Conservation (phyloP, 2,113 vertebrate genomes). For the Maccullochella peelii region DNA sequence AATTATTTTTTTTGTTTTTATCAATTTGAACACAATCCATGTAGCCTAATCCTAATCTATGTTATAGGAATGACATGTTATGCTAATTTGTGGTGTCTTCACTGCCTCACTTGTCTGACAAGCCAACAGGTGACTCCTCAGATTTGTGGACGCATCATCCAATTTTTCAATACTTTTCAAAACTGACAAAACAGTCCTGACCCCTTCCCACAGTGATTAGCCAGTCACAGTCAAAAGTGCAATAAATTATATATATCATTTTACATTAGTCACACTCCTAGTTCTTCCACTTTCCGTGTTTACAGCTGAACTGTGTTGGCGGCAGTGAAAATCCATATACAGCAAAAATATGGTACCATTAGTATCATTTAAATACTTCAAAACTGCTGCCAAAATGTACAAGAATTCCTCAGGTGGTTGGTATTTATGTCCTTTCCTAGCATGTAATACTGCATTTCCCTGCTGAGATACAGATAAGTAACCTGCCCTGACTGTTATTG, state of each 20-base stretch:
- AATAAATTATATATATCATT: neutral
- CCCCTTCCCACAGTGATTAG: neutral
- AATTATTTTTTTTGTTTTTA: no score
- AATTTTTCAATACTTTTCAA: no score
- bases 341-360: neutral
- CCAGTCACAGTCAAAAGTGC: neutral
- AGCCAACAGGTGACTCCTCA: neutral
- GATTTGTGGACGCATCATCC: neutral
- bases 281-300: no score
- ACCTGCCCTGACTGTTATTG: neutral
- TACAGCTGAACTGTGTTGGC: no score
- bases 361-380: neutral
- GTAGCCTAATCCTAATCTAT: neutral
- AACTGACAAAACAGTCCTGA: neutral
- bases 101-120: neutral
- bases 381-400: neutral
- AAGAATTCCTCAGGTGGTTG: neutral
- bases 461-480: neutral
- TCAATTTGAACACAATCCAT: neutral
- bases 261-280: neutral
- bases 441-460: neutral
- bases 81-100: neutral
- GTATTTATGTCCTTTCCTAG: neutral
- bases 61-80: neutral
- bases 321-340: neutral